Base-by-base conservation (phyloP, 2,797 vertebrate genomes). In the Gallinago stenura region DNA sequence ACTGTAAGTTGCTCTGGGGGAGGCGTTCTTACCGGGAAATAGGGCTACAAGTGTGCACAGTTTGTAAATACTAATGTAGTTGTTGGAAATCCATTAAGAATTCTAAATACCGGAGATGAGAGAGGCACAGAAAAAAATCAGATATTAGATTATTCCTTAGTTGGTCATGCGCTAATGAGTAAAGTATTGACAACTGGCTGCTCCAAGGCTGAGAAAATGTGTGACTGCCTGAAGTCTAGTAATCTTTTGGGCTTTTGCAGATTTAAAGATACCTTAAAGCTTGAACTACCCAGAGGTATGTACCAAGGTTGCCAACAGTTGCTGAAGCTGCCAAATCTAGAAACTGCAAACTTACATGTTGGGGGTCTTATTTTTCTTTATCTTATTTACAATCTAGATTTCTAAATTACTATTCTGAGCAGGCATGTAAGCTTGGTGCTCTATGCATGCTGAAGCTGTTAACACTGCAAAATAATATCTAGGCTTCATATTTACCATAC, bases 1-100 rank as follows among this genome's bases (percentile, higher is more conserved):
- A 99, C 98, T 11, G 99, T 99, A 98, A 98, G 98, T 97, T 91
- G 76, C 21, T 90, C 30, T 50, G 73, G 2, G 2, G 31, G 10
- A 75, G 28, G n/a, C 28, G 61, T 5, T 79, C 56, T 58, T 93
- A 57, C 50, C 61, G 26, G 58, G 31, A 72, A 75, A 75, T 33
- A 58, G 53, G 5, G 4, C n/a, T 43, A 43, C 12, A 79, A 85
- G 17, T 53, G 37, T 79, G 48, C 15, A 26, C 0, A 8, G 30
- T 48, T 51, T 88, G 21, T 70, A 92, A 82, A 65, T 73, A 33
- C 26, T 91, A 21, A 46, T 53, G 9, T 56, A 57, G 37, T 68
- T 2, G 1, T 41, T 78, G 56, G 35, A 82, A 81, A 79, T 77
- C 41, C 26, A 43, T 87, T 77, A 51, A 76, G 53, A 64, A 35